These are phyloP conservation scores for Zenarchopterus dispar DNA, from an alignment of 2,797 vertebrate species.

Conservation along the genomic window DNA sequence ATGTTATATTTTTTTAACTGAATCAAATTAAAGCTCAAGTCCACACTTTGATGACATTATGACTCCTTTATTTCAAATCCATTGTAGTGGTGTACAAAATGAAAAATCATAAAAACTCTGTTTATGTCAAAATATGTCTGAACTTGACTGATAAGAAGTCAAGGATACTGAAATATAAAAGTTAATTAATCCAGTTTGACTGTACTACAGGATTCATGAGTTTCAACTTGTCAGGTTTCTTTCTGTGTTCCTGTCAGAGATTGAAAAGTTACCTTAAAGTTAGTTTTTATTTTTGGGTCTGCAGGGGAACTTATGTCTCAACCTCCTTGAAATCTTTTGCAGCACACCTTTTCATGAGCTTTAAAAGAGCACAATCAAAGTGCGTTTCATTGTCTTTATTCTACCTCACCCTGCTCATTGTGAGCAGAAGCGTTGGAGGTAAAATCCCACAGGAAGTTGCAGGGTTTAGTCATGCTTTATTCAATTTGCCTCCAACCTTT, in stretches of 20 bases:
- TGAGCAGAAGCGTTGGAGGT: constrained; percentile 43
- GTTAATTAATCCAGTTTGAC: no score
- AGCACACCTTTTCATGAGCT: constrained; percentile 32
- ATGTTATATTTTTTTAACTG: no score
- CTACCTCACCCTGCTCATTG: constrained; percentile 17
- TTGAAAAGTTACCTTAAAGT: not conserved
- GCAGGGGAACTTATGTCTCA: not conserved
- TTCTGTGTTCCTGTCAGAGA: not conserved
- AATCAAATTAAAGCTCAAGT: no score
- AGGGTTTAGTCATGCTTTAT: constrained; percentile 54
- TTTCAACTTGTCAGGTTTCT: not conserved
- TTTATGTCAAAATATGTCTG: no score
- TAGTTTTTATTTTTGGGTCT: not conserved
- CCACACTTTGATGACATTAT: no score
- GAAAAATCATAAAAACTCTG: no score
- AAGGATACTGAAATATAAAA: no score
- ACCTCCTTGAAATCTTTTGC: constrained; percentile 26
- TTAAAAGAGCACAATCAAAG: constrained; percentile 49
- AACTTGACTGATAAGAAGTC: no score
- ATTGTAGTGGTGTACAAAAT: no score
- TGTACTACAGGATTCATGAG: no score
- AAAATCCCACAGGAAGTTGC: constrained; percentile 56
- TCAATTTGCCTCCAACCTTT: constrained; percentile 54
- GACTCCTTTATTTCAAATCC: no score
- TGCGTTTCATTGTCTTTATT: constrained; percentile 38